Evolutionary conservation across 2,113 vertebrate species (phyloP), one percentile per base, ranked within the genome.

Genomic region (Ceyx cyanopectus): DNA sequence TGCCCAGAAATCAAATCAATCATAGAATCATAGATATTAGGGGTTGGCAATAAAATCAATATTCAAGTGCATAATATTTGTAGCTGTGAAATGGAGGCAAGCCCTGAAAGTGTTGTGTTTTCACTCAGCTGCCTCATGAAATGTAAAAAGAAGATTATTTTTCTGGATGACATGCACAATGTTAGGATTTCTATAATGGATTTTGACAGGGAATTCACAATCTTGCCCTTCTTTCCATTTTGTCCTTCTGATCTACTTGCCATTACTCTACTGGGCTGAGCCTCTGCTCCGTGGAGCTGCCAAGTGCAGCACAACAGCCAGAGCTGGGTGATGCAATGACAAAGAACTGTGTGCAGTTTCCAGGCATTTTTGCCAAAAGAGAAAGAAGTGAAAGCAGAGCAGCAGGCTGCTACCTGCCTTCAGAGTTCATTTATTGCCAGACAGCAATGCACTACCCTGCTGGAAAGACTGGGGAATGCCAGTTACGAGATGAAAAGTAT

Each of bases 211-310:
- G n/a, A 93, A 87, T 93, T 94, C 79, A 92, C 77, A 73, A 66
- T 74, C 54, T 81, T 91, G 40, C 41, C 54, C 88, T 85, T 87
- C 27, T 73, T 94, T 77, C 74, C 4, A 27, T 62, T 89, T 91
- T 94, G 92, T 46, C 17, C 15, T 61, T 92, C 50, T 92, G 67
- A 80, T 73, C 56, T 93, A 20, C 37, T 94, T 93, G 50, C 74
- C 17, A 6, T 87, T 92, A 13, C 76, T 46, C 48, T 94, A 32
- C 68, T 72, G 34, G 82, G 56, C 60, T 85, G 78, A 85, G 34
- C 72, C 81, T 91, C 41, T 3, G 4, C 29, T 63, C 0, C 1
- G 51, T 12, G 4, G 56, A 79, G 60, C 87, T 91, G 89, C 92
- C 67, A 80, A 87, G 76, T 26, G 41, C 60, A 80, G 51, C 30